Evolutionary conservation across 2,113 vertebrate genomes (phyloP).

Genomic region (Cathartes aura): DNA sequence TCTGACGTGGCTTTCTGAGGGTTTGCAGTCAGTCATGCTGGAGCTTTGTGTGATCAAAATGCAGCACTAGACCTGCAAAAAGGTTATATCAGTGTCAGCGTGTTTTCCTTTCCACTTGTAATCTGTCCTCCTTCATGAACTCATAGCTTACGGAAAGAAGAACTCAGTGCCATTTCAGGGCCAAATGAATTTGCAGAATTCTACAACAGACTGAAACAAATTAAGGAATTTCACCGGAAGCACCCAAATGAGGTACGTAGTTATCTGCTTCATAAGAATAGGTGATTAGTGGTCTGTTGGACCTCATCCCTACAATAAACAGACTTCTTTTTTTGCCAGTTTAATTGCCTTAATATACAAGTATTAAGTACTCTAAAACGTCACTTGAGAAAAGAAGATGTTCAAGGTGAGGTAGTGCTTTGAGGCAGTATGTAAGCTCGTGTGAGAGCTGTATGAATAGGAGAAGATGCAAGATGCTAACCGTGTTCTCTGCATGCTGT

Average conservation of each 20-base stretch:
- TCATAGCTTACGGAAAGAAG: slow-evolving; percentile 89
- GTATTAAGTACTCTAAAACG: not conserved
- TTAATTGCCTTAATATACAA: not conserved
- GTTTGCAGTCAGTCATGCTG: not conserved
- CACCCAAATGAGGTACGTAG: slow-evolving; percentile 92
- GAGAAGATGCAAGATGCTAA: too few species aligned
- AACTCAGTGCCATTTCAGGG: slow-evolving; percentile 94
- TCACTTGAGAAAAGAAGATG: too few species aligned
- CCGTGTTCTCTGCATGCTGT: not conserved
- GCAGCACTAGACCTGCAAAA: rapidly evolving
- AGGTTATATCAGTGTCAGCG: rapidly evolving
- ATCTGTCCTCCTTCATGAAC: not conserved
- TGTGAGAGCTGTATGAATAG: not conserved
- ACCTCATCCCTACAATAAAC: not conserved
- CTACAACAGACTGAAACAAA: slow-evolving; percentile 96
- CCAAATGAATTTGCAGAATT: slow-evolving; percentile 98
- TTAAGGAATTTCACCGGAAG: slow-evolving; percentile 97
- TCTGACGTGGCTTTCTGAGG: rapidly evolving
- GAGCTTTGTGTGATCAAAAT: not conserved
- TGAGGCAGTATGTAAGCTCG: rapidly evolving
- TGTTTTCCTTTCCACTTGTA: not conserved
- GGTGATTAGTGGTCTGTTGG: not conserved
- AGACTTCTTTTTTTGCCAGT: not conserved
- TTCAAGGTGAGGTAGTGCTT: not conserved
- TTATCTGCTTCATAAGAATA: rapidly evolving